phyloP scores from a whole-genome alignment of 2,888 invertebrate genomes.

The Rosalia funebris region DNA sequence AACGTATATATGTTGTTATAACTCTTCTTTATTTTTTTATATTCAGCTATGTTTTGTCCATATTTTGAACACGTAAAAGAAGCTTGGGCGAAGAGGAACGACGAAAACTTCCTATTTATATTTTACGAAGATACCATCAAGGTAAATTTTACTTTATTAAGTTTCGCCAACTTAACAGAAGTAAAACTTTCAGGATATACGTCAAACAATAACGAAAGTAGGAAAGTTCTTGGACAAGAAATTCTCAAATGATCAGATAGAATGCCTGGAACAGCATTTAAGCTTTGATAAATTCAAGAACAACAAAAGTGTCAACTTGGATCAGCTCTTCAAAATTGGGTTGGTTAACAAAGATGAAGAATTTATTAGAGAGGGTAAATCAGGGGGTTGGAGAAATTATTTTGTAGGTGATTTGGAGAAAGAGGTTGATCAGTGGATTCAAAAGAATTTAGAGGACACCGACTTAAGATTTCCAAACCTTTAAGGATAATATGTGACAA shows the following conservation, averaged over 20 bases:
- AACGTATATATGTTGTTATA: no score
- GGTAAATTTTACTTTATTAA: conserved; percentile 60
- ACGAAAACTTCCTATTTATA: conserved; percentile 75
- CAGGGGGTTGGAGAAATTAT: conserved; percentile 18
- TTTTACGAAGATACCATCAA: conserved; percentile 79
- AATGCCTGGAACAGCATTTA: conserved; percentile 23
- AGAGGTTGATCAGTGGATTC: no score
- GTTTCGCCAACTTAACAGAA: neutral
- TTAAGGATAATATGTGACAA: no score
- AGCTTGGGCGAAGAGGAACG: conserved; percentile 72
- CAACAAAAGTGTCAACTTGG: conserved; percentile 79
- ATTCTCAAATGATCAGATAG: conserved; percentile 12
- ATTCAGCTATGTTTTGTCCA: conserved; percentile 68
- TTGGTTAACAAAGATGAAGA: conserved; percentile 6
- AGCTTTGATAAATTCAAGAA: conserved; percentile 79
- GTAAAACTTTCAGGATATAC: conserved; percentile 31
- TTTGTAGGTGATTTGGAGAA: conserved; percentile 18
- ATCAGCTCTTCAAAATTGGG: conserved; percentile 61
- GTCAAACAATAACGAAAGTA: conserved; percentile 15
- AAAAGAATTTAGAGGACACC: no score
- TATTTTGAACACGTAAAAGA: conserved; percentile 80
- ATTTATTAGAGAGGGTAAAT: conserved; percentile 22
- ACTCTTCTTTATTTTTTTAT: no score
- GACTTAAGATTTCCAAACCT: no score
- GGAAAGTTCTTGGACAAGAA: conserved; percentile 21